Evolutionary conservation across 1,140 invertebrate genomes (phyloP).

Genomic region (Bombus pyrosoma): DNA sequence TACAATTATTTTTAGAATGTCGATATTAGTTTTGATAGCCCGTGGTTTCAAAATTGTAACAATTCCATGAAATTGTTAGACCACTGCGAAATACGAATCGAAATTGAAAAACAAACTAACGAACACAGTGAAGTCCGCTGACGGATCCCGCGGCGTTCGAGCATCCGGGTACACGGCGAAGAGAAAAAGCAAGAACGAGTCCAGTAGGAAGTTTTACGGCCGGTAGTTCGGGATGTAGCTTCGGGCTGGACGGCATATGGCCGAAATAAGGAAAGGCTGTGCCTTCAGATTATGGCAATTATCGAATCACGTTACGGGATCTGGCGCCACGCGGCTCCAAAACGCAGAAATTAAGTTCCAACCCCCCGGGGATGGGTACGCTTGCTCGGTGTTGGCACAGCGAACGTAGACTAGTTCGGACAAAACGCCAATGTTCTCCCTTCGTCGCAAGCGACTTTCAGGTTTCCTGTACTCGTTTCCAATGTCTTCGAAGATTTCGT

Average conservation of each 20-base stretch:
- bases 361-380: background rate
- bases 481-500: background rate
- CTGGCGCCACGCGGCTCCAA: conserved; percentile 39
- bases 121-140: background rate
- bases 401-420: background rate
- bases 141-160: background rate
- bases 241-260: conserved; percentile 68
- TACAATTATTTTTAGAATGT: background rate
- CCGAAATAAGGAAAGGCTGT: conserved; percentile 73
- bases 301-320: conserved; percentile 76
- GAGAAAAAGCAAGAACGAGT: conserved; percentile 13
- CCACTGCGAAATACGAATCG: background rate
- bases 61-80: background rate
- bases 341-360: conserved; percentile 26
- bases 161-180: background rate
- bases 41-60: background rate
- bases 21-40: background rate
- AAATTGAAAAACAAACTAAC: background rate
- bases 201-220: conserved; percentile 73
- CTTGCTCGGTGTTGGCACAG: background rate
- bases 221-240: conserved; percentile 67
- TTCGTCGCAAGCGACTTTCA: no score
- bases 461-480: background rate
- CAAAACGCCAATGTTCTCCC: background rate
- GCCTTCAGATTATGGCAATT: conserved; percentile 75